Evolutionary conservation across 2,888 invertebrate genomes (phyloP).

Genomic region (Synanthedon andrenaeformis): DNA sequence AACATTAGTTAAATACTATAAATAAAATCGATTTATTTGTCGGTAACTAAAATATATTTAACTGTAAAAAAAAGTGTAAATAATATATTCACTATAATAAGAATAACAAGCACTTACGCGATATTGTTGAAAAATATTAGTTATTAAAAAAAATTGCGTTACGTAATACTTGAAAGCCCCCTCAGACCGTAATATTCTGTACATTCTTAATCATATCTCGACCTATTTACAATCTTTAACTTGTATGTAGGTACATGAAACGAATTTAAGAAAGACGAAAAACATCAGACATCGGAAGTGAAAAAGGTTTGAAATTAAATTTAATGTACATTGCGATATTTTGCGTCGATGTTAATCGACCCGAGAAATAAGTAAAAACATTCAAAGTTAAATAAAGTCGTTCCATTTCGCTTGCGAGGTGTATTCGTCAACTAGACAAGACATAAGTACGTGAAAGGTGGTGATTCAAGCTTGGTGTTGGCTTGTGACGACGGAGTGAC

Average conservation of each 20-base stretch:
- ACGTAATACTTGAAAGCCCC: too few species aligned
- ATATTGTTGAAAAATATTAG: slow-evolving; percentile 1
- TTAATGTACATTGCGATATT: slow-evolving; percentile 21
- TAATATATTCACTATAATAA: neutral
- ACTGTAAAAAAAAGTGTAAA: neutral
- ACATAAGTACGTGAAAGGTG: slow-evolving; percentile 6
- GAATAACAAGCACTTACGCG: neutral
- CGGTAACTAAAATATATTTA: too few species aligned
- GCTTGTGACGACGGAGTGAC: slow-evolving; percentile 13
- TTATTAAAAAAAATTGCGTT: too few species aligned
- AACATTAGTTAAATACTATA: too few species aligned
- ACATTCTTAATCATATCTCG: slow-evolving; percentile 4
- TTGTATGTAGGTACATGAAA: too few species aligned
- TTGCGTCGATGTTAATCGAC: slow-evolving; percentile 18
- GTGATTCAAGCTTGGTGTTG: slow-evolving; percentile 16
- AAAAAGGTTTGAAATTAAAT: slow-evolving; percentile 9
- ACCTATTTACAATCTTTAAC: slow-evolving; percentile 1
- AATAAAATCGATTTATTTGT: too few species aligned
- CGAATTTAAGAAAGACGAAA: neutral
- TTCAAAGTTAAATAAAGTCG: slow-evolving; percentile 19
- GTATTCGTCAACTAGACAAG: slow-evolving; percentile 20
- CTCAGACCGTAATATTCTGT: slow-evolving; percentile 3
- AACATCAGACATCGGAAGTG: neutral
- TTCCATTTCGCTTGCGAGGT: slow-evolving; percentile 11
- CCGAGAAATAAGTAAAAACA: slow-evolving; percentile 20